These are phyloP conservation scores for Catostylus mosaicus DNA, from an alignment of 30 jellyfish, hydroid and myxozoan species.

Conservation along the genomic window DNA sequence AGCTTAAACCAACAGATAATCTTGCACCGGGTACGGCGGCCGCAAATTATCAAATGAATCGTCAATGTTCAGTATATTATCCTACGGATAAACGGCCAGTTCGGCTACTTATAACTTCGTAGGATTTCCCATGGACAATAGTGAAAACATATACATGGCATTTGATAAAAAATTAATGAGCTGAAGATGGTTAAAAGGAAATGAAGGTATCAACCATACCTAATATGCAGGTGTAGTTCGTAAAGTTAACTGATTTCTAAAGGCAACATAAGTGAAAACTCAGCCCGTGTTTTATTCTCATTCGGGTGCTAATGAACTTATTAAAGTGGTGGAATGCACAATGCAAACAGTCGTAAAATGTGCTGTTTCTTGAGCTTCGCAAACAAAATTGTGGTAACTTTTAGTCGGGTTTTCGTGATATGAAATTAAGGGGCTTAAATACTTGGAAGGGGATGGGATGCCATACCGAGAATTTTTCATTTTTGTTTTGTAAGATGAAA, in stretches of 20 bases:
- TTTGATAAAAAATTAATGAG: conserved; percentile 1
- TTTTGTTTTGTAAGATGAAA: no score
- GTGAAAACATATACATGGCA: neutral
- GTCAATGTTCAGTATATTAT: neutral
- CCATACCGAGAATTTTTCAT: no score
- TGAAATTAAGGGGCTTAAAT: no score
- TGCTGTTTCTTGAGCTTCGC: no score
- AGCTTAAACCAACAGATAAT: neutral
- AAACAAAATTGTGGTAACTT: no score
- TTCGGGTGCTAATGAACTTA: no score
- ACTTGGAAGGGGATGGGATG: no score
- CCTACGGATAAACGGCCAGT: neutral
- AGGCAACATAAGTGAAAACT: neutral
- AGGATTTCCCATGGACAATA: neutral
- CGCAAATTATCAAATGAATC: neutral
- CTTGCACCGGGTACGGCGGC: neutral
- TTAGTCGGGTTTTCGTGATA: no score
- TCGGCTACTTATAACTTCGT: no score
- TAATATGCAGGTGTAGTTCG: neutral
- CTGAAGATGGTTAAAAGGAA: neutral
- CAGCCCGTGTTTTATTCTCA: no score
- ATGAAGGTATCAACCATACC: neutral
- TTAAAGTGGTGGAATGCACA: no score
- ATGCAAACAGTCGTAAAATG: no score
- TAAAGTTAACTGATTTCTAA: neutral